Percentiles rank a stretch among this genome's conserved stretches.
These are phyloP conservation scores for Macroglossus sobrinus DNA, from an alignment of 2,113 vertebrate genomes.

Conservation along the genomic window DNA sequence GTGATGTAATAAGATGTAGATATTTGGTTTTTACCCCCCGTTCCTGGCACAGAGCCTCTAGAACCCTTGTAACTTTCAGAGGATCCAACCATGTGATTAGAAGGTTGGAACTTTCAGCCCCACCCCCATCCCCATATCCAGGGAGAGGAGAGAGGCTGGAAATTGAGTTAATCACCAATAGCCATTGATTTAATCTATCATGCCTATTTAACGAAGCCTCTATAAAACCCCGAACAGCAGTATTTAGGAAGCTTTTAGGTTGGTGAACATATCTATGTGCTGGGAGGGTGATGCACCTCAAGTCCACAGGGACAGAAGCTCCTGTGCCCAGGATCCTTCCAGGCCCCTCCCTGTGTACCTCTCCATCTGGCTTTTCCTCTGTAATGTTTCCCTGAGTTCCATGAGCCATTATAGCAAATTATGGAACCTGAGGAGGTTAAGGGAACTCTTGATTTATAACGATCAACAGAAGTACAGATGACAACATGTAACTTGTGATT, in stretches of 20 bases:
- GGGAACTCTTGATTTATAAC: background rate
- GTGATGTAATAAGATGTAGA: background rate
- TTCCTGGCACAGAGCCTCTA: background rate
- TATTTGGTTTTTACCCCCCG: background rate
- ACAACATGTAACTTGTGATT: background rate
- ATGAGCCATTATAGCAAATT: background rate
- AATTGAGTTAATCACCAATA: background rate
- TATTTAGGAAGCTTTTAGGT: background rate
- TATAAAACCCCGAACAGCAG: background rate
- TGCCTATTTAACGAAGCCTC: background rate
- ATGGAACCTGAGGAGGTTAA: background rate
- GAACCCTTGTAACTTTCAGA: background rate
- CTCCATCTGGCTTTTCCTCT: background rate
- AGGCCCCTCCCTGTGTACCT: background rate
- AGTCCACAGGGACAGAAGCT: background rate
- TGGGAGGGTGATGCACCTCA: too few species aligned
- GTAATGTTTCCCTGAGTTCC: background rate
- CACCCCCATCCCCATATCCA: background rate
- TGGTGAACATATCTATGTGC: background rate
- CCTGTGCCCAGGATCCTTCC: background rate
- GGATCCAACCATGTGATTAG: background rate
- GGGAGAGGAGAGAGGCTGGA: background rate
- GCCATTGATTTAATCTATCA: background rate
- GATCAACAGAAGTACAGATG: background rate
- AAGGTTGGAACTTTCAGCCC: background rate